Conservation (phyloP, 2,888 invertebrate species). For the Amblyjoppa fuscipennis region DNA sequence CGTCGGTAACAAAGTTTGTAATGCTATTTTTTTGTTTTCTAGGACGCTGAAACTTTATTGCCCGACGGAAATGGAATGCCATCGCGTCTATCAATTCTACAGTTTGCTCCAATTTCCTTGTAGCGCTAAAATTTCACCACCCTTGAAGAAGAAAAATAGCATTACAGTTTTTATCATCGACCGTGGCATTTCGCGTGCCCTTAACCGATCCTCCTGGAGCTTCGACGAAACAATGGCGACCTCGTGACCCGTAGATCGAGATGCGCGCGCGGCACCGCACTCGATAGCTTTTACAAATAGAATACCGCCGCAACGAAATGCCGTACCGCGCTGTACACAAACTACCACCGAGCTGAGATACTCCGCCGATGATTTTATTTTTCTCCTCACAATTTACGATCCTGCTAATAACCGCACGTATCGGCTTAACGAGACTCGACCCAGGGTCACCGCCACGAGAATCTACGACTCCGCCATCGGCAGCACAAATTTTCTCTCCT, state of each 20-base stretch:
- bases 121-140: no score
- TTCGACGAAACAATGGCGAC: conserved; percentile 44
- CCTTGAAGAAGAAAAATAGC: background rate
- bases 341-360: background rate
- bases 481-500: conserved; percentile 62
- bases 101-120: no score
- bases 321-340: conserved; percentile 11
- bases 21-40: no score
- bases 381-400: conserved; percentile 43
- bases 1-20: no score
- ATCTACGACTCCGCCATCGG: conserved; percentile 19
- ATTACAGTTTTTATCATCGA: background rate
- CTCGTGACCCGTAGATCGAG: conserved; percentile 30
- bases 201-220: conserved; percentile 40
- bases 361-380: background rate
- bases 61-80: no score
- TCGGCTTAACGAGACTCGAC: conserved; percentile 34
- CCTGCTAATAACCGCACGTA: conserved; percentile 46
- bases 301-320: conserved; percentile 22
- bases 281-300: conserved; percentile 22
- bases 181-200: conserved; percentile 6
- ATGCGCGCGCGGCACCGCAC: conserved; percentile 9
- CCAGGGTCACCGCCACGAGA: conserved; percentile 13
- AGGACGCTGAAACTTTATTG: no score
- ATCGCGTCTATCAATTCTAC: no score